These are phyloP conservation scores for Daboia siamensis DNA, from an alignment of 2,113 vertebrate species.

Conservation along the genomic window DNA sequence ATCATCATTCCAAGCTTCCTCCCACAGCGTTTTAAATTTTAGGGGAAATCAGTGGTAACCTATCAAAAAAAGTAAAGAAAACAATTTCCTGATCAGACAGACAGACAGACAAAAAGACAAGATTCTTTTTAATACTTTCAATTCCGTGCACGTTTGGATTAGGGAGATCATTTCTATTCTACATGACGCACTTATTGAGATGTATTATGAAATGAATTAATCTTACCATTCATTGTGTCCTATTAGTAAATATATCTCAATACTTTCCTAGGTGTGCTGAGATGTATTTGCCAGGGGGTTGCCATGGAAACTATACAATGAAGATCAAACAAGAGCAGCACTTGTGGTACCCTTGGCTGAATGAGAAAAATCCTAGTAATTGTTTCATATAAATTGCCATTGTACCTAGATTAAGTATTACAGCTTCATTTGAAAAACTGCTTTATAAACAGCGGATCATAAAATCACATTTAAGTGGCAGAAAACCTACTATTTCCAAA, in stretches of 20 bases:
- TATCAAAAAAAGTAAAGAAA: neutral
- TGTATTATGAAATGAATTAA: neutral
- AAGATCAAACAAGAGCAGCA: neutral
- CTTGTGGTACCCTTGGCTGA: neutral
- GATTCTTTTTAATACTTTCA: neutral
- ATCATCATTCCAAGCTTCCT: constrained; percentile 15
- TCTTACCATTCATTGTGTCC: neutral
- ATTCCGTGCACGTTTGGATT: neutral
- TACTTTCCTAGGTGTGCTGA: neutral
- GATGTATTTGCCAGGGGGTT: neutral
- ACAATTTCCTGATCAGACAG: neutral
- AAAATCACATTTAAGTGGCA: neutral
- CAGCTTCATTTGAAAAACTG: neutral
- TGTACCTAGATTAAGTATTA: neutral
- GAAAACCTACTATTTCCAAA: neutral
- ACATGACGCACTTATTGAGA: neutral
- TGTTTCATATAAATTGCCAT: neutral
- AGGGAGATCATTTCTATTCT: neutral
- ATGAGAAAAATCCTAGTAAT: neutral
- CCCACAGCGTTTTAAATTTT: neutral
- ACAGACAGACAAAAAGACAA: neutral
- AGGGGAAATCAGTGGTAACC: fast-evolving
- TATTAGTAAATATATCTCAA: neutral
- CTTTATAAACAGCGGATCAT: neutral
- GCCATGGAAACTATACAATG: constrained; percentile 5